Conservation (phyloP, 2,113 vertebrate genomes). For the Tyrannus savana region DNA sequence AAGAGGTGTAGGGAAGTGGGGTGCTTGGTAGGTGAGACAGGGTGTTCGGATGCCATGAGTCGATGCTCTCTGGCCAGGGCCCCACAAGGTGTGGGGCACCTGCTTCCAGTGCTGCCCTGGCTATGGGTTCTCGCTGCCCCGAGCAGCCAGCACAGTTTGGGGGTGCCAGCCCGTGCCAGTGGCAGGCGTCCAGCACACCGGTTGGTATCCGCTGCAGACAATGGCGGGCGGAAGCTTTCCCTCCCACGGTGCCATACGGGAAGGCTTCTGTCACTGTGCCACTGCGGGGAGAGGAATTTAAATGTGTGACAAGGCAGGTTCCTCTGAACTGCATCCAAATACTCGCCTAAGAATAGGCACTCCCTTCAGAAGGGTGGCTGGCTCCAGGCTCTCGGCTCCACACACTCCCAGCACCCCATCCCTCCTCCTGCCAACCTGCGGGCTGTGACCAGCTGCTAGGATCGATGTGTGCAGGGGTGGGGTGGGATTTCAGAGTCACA, state of each 20-base stretch:
- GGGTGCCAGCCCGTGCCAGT: accelerated
- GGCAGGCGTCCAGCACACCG: background rate
- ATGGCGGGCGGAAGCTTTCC: background rate
- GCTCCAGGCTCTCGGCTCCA: background rate
- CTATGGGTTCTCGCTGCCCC: accelerated
- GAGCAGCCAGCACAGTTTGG: accelerated
- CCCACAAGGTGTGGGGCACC: accelerated
- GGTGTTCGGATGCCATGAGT: background rate
- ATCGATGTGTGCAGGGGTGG: background rate
- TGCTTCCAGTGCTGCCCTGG: background rate
- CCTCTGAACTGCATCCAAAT: background rate
- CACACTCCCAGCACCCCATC: background rate
- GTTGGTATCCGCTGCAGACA: background rate
- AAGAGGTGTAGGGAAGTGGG: background rate
- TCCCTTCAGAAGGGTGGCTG: background rate
- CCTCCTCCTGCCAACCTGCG: background rate
- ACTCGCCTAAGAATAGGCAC: background rate
- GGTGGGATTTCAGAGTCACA: background rate
- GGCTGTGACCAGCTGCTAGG: background rate
- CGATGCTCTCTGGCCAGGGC: background rate
- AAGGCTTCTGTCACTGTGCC: constrained; percentile 21
- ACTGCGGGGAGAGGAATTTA: background rate
- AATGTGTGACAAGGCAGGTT: constrained; percentile 20
- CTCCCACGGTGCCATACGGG: background rate
- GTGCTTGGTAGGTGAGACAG: background rate